Base-by-base conservation (phyloP, 2,113 vertebrate species). In the Orientallactaga bullata region DNA sequence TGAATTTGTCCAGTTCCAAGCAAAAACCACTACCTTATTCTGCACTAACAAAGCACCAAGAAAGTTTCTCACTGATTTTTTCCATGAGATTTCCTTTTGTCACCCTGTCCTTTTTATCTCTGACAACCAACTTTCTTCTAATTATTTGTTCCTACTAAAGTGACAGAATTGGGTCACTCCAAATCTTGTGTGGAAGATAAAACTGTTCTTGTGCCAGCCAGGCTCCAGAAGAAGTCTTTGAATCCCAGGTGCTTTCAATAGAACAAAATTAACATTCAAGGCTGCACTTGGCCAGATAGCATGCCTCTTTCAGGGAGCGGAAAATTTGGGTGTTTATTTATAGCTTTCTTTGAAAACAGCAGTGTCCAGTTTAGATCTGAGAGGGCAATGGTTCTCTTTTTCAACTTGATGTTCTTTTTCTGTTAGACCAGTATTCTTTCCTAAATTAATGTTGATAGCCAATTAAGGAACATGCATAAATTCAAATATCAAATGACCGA, bases 181-280 rank as follows among this genome's bases (percentile, higher is more conserved):
- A 72, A 96, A 94, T 82, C 87, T 88, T 95, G 15, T 51, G 66
- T 4, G 26, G 66, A 86, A 37, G 90, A 95, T 94, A 95, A 96
- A 95, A 93, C 71, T 86, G 58, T 66, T 83, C 94, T 95, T 95
- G 89, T 93, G 72, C 85, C 85, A 97, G 74, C 65, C 74, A 81
- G 28, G 35, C 66, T 16, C 73, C 74, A 94, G 78, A 78, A 91
- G 79, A 96, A 68, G 94, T 32, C 94, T 97, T 93, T 96, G 94
- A 95, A 77, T 97, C 63, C 97, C 96, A 96, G 97, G 96, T 96
- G 96, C 93, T 95, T 95, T 96, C 95, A 97, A 92, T 72, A 90
- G 94, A 93, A 93, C 91, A 90, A 88, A 96, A 96, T 97, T 97
- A 95, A 88, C 88, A 97, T 97, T 97, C 96, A 95, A 93, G 96